Percentiles rank a stretch among this genome's conserved stretches.
These are phyloP conservation scores for Noctua janthina DNA, from an alignment of 2,888 invertebrate species.

Conservation along the genomic window DNA sequence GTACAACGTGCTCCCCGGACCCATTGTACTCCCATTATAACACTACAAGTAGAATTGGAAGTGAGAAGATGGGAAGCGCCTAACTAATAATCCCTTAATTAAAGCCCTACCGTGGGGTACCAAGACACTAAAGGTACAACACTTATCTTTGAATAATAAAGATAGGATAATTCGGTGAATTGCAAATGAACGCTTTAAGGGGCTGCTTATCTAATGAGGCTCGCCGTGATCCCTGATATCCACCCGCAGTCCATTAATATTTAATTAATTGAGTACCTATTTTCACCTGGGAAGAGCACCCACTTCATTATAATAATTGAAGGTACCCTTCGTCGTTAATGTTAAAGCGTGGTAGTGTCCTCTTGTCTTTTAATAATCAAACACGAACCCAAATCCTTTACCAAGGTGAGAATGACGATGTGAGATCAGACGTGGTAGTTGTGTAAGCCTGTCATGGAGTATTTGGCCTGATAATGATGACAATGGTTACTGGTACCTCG, in stretches of 20 bases:
- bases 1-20: neutral
- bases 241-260: constrained; percentile 42
- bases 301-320: constrained; percentile 49
- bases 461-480: constrained; percentile 35
- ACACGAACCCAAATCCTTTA: constrained; percentile 31
- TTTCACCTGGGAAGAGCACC: constrained; percentile 45
- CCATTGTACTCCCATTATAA: constrained; percentile 11
- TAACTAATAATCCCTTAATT: constrained; percentile 18
- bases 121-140: constrained; percentile 28
- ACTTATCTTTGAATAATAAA: constrained; percentile 54
- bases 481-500: constrained; percentile 48
- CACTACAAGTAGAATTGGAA: constrained; percentile 12
- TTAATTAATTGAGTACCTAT: constrained; percentile 57
- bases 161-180: constrained; percentile 55
- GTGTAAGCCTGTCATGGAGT: constrained; percentile 39
- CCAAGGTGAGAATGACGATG: constrained; percentile 19
- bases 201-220: constrained; percentile 54
- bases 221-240: constrained; percentile 41
- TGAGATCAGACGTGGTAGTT: constrained; percentile 8
- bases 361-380: constrained; percentile 5
- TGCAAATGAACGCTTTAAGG: constrained; percentile 52
- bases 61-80: neutral
- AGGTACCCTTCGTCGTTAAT: constrained; percentile 17
- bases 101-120: constrained; percentile 9
- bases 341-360: constrained; percentile 7